phyloP scores from a whole-genome alignment of 2,888 invertebrate species.

The Tenthredo notha region DNA sequence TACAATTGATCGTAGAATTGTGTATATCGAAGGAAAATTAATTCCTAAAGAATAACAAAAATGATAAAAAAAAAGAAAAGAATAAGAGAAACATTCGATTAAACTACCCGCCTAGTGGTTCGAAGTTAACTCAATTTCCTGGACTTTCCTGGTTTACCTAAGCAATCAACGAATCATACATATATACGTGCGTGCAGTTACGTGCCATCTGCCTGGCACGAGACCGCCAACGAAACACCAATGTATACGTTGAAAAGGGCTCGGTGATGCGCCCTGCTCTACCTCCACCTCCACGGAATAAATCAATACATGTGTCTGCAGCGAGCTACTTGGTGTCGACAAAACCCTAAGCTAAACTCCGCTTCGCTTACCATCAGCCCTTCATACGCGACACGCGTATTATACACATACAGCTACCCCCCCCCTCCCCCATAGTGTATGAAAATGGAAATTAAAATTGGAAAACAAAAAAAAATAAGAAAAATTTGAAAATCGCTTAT shows the following conservation, averaged over 20 bases:
- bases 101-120: neutral
- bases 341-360: constrained; percentile 42
- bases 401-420: too few relatives aligned
- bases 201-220: constrained; percentile 68
- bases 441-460: neutral
- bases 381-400: constrained; percentile 11
- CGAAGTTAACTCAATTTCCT: neutral
- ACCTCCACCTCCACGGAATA: constrained; percentile 71
- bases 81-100: neutral
- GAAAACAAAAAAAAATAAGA: neutral
- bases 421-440: neutral
- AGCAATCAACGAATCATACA: constrained; percentile 14
- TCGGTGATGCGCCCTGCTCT: constrained; percentile 49
- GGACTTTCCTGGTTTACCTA: neutral
- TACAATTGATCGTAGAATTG: neutral
- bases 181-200: constrained; percentile 32
- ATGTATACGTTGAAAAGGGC: constrained; percentile 49
- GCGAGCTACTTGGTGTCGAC: constrained; percentile 66
- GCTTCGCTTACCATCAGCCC: constrained; percentile 23
- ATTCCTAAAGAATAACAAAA: neutral
- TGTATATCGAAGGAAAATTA: neutral
- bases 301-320: constrained; percentile 78
- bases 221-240: constrained; percentile 24
- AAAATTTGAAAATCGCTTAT: neutral
- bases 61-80: neutral